Evolutionary conservation across 2,888 invertebrate species (phyloP).

Genomic region (Galeopsomyia nigrocyanea): DNA sequence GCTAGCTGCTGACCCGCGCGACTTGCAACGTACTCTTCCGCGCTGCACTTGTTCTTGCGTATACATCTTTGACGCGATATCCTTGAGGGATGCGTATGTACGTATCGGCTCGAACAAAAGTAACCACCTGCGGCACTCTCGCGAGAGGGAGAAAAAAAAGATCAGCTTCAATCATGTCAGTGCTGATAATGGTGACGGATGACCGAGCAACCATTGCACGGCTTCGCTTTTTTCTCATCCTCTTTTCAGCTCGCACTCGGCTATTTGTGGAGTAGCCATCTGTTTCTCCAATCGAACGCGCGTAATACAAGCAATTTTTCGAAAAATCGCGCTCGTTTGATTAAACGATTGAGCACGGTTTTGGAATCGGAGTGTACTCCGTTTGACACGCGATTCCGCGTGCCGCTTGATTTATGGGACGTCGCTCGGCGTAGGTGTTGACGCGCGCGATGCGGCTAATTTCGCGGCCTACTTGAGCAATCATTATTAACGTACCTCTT

Average conservation of each 20-base stretch:
- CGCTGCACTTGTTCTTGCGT: not conserved
- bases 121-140: constrained; percentile 14
- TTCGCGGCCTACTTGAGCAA: constrained; percentile 32
- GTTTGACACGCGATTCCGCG: constrained; percentile 49
- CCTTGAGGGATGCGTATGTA: too few species aligned
- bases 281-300: constrained; percentile 5
- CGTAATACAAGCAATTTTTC: constrained; percentile 34
- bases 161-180: constrained; percentile 30
- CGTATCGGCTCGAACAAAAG: not conserved
- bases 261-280: not conserved
- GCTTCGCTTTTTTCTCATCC: not conserved
- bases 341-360: constrained; percentile 24
- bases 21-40: not conserved
- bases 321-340: constrained; percentile 7
- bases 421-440: constrained; percentile 46
- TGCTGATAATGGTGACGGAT: constrained; percentile 42
- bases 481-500: constrained; percentile 13
- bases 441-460: constrained; percentile 28
- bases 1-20: not conserved
- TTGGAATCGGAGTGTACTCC: constrained; percentile 43
- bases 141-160: not conserved
- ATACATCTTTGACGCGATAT: too few species aligned
- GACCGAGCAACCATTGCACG: constrained; percentile 6
- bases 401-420: constrained; percentile 50
- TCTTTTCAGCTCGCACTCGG: not conserved